Evolutionary conservation across 2,797 vertebrate genomes (phyloP).

Genomic region (Sebastes melanostomus): DNA sequence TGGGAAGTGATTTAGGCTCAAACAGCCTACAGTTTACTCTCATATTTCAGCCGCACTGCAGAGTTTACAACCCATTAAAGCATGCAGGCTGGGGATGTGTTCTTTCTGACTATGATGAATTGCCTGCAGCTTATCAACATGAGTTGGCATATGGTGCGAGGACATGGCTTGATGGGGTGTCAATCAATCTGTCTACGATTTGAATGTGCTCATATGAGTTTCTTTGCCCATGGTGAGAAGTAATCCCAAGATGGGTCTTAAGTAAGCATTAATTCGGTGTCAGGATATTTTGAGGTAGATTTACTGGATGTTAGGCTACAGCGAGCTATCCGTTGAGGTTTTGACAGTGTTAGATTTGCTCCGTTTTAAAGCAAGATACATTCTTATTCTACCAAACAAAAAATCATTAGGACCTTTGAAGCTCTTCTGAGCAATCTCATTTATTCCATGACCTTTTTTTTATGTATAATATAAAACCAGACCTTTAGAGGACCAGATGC

Average conservation of each 20-base stretch:
- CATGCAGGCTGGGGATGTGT: conserved; percentile 53
- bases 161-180: conserved; percentile 75
- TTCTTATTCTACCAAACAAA: conserved; percentile 14
- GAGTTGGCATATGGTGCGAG: conserved; percentile 72
- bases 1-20: background rate
- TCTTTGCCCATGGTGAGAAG: conserved; percentile 27
- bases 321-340: conserved; percentile 1
- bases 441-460: conserved; percentile 52
- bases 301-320: background rate
- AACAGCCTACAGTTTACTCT: conserved; percentile 5
- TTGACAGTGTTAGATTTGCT: conserved; percentile 31
- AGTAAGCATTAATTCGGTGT: conserved; percentile 60
- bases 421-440: conserved; percentile 33
- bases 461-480: conserved; percentile 29
- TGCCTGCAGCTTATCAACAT: conserved; percentile 76
- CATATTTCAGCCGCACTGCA: conserved; percentile 40
- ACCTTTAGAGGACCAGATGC: conserved; percentile 18
- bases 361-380: conserved; percentile 18
- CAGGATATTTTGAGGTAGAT: conserved; percentile 41
- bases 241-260: conserved; percentile 53
- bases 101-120: conserved; percentile 77
- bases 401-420: conserved; percentile 44
- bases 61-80: conserved; percentile 52
- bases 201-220: conserved; percentile 54
- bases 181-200: conserved; percentile 74